Evolutionary conservation across 2,797 vertebrate genomes (phyloP).

Genomic region (Enteromius argenteus): DNA sequence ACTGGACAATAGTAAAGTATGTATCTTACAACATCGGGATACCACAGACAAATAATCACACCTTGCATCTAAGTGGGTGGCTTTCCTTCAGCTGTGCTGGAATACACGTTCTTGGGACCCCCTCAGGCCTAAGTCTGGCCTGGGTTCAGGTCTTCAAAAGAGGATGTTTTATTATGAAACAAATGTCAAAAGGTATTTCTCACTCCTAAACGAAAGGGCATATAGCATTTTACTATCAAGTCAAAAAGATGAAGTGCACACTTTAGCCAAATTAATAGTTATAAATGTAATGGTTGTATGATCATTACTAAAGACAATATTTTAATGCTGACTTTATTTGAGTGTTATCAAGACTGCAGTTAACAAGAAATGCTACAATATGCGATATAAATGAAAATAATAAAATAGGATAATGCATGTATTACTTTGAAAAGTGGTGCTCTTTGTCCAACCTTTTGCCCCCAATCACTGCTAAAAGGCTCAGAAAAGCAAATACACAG

Average conservation of each 20-base stretch:
- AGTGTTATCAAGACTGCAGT: background rate
- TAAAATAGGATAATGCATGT: background rate
- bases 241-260: background rate
- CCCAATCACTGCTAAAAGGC: background rate
- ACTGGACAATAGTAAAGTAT: constrained; percentile 65
- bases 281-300: background rate
- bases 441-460: background rate
- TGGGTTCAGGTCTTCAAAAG: constrained; percentile 63
- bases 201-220: background rate
- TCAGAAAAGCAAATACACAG: background rate
- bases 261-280: background rate
- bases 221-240: background rate
- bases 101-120: constrained; percentile 58
- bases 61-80: constrained; percentile 63
- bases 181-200: background rate
- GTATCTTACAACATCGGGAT: constrained; percentile 54
- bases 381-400: background rate
- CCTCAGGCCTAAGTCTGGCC: constrained; percentile 60
- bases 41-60: constrained; percentile 52
- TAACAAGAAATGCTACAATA: background rate
- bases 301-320: background rate
- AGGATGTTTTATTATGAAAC: constrained; percentile 23
- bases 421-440: background rate
- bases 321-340: background rate
- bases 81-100: constrained; percentile 63